Base-by-base conservation (phyloP, 1,140 invertebrate genomes). In the Himalopsyche phryganea region DNA sequence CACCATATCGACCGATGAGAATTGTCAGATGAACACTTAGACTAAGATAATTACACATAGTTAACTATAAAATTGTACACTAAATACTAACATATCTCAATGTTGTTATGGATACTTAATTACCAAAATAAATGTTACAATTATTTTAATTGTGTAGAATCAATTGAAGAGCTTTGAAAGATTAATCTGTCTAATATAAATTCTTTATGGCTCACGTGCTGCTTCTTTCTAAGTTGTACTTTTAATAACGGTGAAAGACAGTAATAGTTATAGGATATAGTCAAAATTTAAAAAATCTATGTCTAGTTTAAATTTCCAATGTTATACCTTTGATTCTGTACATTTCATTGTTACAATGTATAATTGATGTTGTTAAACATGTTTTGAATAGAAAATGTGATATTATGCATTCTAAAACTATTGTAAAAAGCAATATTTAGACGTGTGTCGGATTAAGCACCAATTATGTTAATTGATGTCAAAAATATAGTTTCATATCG, bases 1-100 rank as follows among this genome's bases (percentile, higher is more conserved):
- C 76, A 2, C 76, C 76, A 1, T 77, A 78, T 66, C 69, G 72
- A 61, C 71, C 73, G 13, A 70, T 69, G 4, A 71, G 73, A 50
- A 66, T 71, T 53, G 74, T 77, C 70, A 77, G 76, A 73, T 78
- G 76, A 78, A 49, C 54, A 47, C 11, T 3, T 13, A 40, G 23
- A 28, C 3, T 28, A 28, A 28, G 23, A 3, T 28, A 28, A 28
- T 28, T 28, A 28, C 23, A 28, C 23, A 28, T 28, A 40, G n/a
- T 40, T 15, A n/a, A 40, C 15, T 40, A 40, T 13, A 40, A 40
- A 40, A 15, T n/a, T 13, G 11, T n/a, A n/a, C 38, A 40, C n/a
- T 13, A 13, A 40, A 14, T 28, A 19, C 33, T 49, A 48, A 56
- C 53, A 56, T 49, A 56, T 56, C 53, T 56, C 32, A 14, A 55